Evolutionary conservation across 2,113 vertebrate species (phyloP).

Genomic region (Trichechus manatus): DNA sequence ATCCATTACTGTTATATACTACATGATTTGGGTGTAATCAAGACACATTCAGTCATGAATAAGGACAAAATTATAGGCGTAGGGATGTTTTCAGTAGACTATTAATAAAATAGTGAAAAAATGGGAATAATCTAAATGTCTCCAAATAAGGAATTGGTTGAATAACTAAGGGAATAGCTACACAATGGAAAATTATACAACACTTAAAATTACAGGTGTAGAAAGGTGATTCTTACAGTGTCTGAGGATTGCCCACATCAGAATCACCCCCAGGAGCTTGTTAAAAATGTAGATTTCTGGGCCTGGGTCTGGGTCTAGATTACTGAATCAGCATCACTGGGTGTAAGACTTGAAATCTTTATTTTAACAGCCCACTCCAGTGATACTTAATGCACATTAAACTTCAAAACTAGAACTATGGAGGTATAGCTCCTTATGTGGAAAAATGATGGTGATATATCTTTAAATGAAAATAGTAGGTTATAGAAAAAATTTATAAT

Average conservation of each 20-base stretch:
- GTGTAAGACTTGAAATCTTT: not conserved
- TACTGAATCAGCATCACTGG: not conserved
- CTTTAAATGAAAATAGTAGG: not conserved
- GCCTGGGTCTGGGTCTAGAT: not conserved
- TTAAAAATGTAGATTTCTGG: not conserved
- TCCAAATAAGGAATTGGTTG: not conserved
- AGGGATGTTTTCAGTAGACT: not conserved
- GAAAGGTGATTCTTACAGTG: not conserved
- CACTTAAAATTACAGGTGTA: not conserved
- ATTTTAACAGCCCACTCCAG: not conserved
- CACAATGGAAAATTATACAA: not conserved
- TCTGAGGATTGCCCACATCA: not conserved
- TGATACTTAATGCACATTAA: not conserved
- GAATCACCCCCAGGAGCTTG: not conserved
- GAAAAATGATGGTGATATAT: not conserved
- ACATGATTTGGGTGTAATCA: not conserved
- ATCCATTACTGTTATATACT: not conserved
- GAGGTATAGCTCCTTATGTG: not conserved
- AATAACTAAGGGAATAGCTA: not conserved
- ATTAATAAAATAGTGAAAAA: not conserved
- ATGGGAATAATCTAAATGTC: not conserved
- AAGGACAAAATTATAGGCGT: not conserved
- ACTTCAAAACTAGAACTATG: not conserved
- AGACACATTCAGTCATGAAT: not conserved
- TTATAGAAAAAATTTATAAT: constrained; percentile 4